Evolutionary conservation across 2,113 vertebrate species (phyloP).

Genomic region (Pelvicachromis taeniatus): DNA sequence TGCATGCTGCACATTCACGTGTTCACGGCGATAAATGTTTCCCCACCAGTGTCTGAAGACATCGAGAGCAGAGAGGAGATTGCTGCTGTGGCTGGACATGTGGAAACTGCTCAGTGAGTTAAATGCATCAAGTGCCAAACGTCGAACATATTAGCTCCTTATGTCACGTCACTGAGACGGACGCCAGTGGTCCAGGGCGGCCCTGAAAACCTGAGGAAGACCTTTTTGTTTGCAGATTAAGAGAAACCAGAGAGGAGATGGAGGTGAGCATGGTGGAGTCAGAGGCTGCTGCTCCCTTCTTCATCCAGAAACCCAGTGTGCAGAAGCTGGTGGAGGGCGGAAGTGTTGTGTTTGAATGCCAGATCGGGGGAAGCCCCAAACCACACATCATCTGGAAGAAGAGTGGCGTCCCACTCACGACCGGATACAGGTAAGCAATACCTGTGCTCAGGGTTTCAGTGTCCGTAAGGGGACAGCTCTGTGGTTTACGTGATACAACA

Average conservation of each 20-base stretch:
- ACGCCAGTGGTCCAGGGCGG: neutral
- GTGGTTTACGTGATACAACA: neutral
- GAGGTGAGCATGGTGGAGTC: constrained; percentile 73
- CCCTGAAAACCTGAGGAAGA: neutral
- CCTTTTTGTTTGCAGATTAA: constrained; percentile 62
- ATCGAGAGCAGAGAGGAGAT: constrained; percentile 84
- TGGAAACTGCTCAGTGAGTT: constrained; percentile 76
- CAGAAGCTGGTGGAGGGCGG: constrained; percentile 94
- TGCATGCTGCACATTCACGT: neutral
- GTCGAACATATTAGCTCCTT: neutral
- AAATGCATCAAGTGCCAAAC: neutral
- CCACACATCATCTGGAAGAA: constrained; percentile 97
- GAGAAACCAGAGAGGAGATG: constrained; percentile 77
- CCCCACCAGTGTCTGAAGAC: constrained; percentile 86
- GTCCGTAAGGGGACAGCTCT: neutral
- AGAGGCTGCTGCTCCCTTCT: constrained; percentile 77
- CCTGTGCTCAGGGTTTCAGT: neutral
- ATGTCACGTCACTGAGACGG: neutral
- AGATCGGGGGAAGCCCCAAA: constrained; percentile 89
- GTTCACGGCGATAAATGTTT: neutral
- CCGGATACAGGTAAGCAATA: constrained; percentile 87
- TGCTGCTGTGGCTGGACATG: constrained; percentile 45
- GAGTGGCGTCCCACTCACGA: constrained; percentile 85
- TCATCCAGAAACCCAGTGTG: constrained; percentile 80
- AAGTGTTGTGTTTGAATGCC: constrained; percentile 88